Evolutionary conservation across 1,140 invertebrate species (phyloP), one percentile per base, ranked within the genome.

Genomic region (Probaryconus sp.): DNA sequence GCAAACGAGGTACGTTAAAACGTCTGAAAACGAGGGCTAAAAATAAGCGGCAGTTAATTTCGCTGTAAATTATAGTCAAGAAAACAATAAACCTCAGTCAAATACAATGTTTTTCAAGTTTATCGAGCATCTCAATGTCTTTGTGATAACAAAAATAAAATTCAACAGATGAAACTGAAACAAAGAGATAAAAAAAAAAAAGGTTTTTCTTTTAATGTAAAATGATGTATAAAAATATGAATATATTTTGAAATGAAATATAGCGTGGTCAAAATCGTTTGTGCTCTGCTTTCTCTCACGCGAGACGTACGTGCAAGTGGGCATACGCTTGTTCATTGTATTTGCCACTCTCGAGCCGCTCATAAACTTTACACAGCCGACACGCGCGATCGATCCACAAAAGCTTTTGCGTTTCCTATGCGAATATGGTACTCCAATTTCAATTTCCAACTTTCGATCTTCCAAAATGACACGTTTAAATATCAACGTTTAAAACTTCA

Each of bases 271-370:
- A 35, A 50, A 50, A 33, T 35, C 11, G 38, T 9, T 28, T 13
- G 45, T 21, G 30, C 45, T 50, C 45, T 50, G 45, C 45, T 50
- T 50, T 50, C 45, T 50, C 45, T 35, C 9, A 11, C 24, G 48
- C 7, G 33, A 37, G 35, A 40, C 13, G 10, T 20, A 11, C 35
- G 21, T 24, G 37, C 9, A 11, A 40, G 50, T 40, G 50, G 35
- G 50, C 50, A 17, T 18, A 13, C 21, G 21, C 40, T 35, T 40
- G 33, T 28, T 48, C 10, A 10, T 24, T 21, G 38, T 11, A 5
- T 24, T 26, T 1, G 17, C 3, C 10, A 38, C 38, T 42, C 51
- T n/a, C 42, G 45, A 1, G 17, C 3, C 10, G 51, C 38, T 42
- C 51, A 26, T 43, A 43, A 56, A 56, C 31, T 33, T 48, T 48